Conservation (phyloP, 35 echinoderm and acorn worm species). For the Diadema setosum region DNA sequence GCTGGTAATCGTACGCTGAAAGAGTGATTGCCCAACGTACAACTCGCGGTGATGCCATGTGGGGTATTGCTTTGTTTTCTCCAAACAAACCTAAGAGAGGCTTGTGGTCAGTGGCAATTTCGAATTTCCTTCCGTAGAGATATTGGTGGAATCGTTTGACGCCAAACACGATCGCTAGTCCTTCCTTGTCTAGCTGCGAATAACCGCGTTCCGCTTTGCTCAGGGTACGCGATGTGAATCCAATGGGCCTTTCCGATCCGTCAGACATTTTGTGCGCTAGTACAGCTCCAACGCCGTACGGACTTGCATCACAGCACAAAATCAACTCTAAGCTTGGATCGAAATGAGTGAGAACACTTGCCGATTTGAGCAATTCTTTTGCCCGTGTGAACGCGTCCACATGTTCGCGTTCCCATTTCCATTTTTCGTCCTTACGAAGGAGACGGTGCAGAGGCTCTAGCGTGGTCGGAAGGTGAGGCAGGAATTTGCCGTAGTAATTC, state of each 20-base stretch:
- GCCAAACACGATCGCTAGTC: slow-evolving; percentile 45
- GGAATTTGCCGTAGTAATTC: slow-evolving; percentile 65
- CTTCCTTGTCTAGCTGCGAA: slow-evolving; percentile 57
- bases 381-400: slow-evolving; percentile 23
- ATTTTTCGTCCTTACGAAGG: neutral
- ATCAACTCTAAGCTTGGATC: slow-evolving; percentile 31
- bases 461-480: slow-evolving; percentile 50
- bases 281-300: slow-evolving; percentile 41
- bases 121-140: slow-evolving; percentile 43
- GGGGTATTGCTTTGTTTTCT: too few relatives aligned
- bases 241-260: slow-evolving; percentile 43
- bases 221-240: slow-evolving; percentile 53
- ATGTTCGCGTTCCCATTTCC: slow-evolving; percentile 26
- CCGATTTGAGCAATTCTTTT: slow-evolving; percentile 28
- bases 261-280: slow-evolving; percentile 30
- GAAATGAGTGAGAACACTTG: too few relatives aligned
- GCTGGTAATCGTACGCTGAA: slow-evolving; percentile 13
- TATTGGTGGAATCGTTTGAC: slow-evolving; percentile 55
- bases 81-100: slow-evolving; percentile 54
- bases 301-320: slow-evolving; percentile 32
- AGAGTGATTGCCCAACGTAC: slow-evolving; percentile 66
- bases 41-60: slow-evolving; percentile 46
- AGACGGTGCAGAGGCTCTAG: slow-evolving; percentile 1
- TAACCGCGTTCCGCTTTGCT: slow-evolving; percentile 50
- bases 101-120: neutral